Evolutionary conservation across 2,113 vertebrate genomes (phyloP).

Genomic region (Hippocampus comes): DNA sequence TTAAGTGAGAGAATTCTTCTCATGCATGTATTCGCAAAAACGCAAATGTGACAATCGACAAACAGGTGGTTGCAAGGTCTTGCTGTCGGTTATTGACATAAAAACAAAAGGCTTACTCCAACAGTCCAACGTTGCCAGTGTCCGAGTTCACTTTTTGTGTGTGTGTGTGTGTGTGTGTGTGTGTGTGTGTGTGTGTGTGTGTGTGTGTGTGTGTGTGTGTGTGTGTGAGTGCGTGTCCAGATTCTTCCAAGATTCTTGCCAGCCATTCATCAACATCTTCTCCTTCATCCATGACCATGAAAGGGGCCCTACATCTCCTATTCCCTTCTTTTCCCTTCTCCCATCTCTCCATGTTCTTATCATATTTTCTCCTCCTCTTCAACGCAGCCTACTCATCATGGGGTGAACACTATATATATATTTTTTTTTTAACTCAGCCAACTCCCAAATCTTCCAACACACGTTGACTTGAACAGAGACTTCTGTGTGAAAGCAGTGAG

Average conservation of each 20-base stretch:
- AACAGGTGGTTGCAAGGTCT: conserved; percentile 6
- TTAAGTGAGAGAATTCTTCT: not conserved
- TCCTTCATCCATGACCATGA: conserved; percentile 57
- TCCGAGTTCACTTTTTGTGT: conserved; percentile 4
- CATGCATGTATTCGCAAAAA: not conserved
- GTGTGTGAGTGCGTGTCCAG: not conserved
- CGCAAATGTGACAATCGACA: not conserved
- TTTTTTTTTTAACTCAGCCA: conserved; percentile 12
- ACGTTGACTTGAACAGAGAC: not conserved
- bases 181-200: not conserved
- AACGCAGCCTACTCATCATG: conserved; percentile 51
- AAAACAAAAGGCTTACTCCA: not conserved
- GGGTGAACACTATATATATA: not conserved
- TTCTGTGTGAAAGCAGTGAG: conserved; percentile 3
- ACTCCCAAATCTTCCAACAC: conserved; percentile 15
- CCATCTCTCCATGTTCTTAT: conserved; percentile 12
- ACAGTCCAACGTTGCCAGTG: not conserved
- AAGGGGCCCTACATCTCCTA: conserved; percentile 16
- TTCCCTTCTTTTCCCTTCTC: conserved; percentile 15
- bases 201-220: not conserved
- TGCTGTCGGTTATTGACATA: conserved; percentile 13
- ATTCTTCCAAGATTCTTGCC: not conserved
- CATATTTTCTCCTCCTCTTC: conserved; percentile 29
- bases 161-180: too few species aligned
- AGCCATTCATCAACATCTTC: conserved; percentile 36